Base-by-base conservation (phyloP, 1,140 invertebrate genomes). In the Procambarus clarkii region DNA sequence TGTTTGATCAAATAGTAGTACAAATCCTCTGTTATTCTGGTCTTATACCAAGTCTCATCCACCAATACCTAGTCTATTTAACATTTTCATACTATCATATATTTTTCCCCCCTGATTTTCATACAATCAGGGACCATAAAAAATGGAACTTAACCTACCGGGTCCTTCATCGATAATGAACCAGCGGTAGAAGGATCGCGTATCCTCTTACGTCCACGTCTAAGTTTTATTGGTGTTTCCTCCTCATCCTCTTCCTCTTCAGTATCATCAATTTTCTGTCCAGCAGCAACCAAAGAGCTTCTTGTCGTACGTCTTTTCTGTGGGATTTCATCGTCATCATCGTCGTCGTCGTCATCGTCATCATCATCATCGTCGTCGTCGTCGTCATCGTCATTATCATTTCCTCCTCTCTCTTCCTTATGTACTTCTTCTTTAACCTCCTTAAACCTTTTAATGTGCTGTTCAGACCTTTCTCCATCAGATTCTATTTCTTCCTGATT, bases 201-300 rank as follows among this genome's bases (percentile, higher is more conserved):
- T 3, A 45, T 18, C 48, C 74, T 58, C 74, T 78, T 44, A 9
- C 18, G 8, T 45, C 15, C 69, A 74, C 69, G 69, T 44, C 85
- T 77, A 34, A n/a, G 71, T 44, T 58, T 86, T 13, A 76, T 44
- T 44, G 85, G 74, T 60, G 74, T n/a, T 44, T 60, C 58, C 13
- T 80, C 78, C 46, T 80, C 86, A 44, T 88, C 86, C n/a, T 88
- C 87, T 48, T 88, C 86, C 21, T 81, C 87, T 18, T 88, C 87
- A 24, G 85, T 78, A 21, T 86, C 85, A 9, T 88, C 87, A 69
- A 81, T 82, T 54, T 88, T 88, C 60, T 71, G 44, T 58, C 71
- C 60, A n/a, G 60, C 46, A 21, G 87, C 54, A 24, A 78, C 77
- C 5, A 88, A 54, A 3, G 77, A 69, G 48, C 86, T 82, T 69